These are phyloP conservation scores for Capromys pilorides DNA, from an alignment of 2,797 vertebrate species.

Conservation along the genomic window DNA sequence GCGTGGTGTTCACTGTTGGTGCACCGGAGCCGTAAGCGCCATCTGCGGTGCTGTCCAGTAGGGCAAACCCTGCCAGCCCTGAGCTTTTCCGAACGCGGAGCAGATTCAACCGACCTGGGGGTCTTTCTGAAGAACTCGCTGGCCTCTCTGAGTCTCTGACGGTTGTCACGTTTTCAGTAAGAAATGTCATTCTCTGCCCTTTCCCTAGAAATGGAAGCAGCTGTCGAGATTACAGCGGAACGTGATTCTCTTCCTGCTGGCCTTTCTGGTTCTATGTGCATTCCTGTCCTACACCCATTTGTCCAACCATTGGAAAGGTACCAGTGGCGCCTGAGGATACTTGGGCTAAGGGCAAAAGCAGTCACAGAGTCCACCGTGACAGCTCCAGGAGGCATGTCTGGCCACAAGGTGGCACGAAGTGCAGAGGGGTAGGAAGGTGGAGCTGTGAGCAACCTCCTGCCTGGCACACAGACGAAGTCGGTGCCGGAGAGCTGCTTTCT, in stretches of 20 bases:
- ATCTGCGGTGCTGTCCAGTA: background rate
- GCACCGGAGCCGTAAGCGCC: background rate
- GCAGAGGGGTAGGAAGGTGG: background rate
- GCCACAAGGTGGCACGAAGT: background rate
- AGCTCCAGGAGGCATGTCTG: background rate
- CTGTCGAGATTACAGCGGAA: slow-evolving; percentile 94
- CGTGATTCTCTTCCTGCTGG: slow-evolving; percentile 88
- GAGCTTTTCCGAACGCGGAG: background rate
- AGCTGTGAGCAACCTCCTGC: accelerated
- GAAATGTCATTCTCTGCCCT: background rate
- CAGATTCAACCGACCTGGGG: accelerated
- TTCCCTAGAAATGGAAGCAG: slow-evolving; percentile 95
- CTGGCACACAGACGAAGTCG: background rate
- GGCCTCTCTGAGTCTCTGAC: background rate
- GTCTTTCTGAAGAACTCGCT: background rate
- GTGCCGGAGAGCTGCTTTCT: background rate
- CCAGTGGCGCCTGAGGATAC: background rate
- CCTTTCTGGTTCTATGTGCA: slow-evolving; percentile 88
- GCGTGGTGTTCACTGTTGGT: background rate
- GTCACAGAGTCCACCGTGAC: background rate
- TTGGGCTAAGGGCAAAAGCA: background rate
- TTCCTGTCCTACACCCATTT: slow-evolving; percentile 87
- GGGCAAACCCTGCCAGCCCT: background rate
- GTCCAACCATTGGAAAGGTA: slow-evolving; percentile 90
- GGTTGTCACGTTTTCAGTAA: accelerated